phyloP scores from a whole-genome alignment of 2,797 vertebrate genomes.

The Numenius phaeopus region DNA sequence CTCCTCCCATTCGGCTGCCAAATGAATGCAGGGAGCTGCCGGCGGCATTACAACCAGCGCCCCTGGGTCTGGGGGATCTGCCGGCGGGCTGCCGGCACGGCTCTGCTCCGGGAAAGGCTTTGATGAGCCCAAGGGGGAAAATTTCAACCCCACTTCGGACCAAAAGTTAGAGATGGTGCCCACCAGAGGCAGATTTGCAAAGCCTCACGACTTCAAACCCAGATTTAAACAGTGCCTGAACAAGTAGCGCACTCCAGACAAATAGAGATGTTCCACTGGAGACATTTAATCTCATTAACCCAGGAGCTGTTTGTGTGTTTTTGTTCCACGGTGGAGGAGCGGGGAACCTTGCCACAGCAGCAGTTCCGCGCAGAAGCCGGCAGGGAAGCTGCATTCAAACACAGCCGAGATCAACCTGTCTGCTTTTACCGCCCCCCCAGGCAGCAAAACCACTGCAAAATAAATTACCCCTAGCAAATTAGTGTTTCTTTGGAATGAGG shows the following conservation, averaged over 20 bases:
- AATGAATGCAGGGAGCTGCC: neutral
- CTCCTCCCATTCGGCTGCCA: neutral
- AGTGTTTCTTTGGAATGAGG: neutral
- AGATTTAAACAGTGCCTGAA: neutral
- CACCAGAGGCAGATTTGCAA: neutral
- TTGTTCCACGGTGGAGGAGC: accelerated
- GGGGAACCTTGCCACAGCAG: neutral
- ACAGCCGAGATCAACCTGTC: neutral
- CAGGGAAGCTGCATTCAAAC: neutral
- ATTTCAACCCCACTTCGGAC: neutral
- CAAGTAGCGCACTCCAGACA: neutral
- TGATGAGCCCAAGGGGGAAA: neutral
- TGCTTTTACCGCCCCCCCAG: neutral
- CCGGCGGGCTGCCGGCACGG: neutral
- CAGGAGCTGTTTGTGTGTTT: neutral
- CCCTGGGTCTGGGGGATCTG: neutral
- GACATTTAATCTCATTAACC: neutral
- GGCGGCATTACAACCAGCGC: accelerated
- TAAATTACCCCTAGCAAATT: neutral
- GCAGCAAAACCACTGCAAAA: neutral
- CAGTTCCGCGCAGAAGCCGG: accelerated
- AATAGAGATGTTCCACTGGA: neutral
- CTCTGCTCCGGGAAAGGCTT: neutral
- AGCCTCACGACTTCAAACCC: neutral
- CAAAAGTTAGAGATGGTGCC: neutral